Evolutionary conservation across 2,113 vertebrate genomes (phyloP), one percentile per base, ranked within the genome.

Genomic region (Eclectus roratus): DNA sequence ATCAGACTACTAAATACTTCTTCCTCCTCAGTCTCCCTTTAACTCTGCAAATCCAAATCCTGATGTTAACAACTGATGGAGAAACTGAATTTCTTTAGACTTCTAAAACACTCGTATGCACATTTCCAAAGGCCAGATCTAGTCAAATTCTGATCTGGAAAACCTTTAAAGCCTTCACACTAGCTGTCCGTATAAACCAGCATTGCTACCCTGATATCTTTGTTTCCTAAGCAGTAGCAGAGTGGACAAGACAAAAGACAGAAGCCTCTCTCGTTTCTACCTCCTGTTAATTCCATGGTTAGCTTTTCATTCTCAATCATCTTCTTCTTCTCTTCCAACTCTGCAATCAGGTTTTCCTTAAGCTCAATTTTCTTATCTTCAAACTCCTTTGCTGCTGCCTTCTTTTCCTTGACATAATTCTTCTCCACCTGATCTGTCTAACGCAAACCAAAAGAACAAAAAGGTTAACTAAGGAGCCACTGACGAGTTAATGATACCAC

Each of bases 301-400:
- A 99, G 95, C 94, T 99, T 99, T 91, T 99, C 99, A 33, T 99
- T 99, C 97, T 99, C 99, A 14, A 99, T 99, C 99, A 99, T 99
- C 96, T 99, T 99, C 95, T 99, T 99, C 89, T 99, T 99, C 97
- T 99, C 99, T 95, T 99, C 99, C 87, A 99, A 95, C 92, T 99
- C 99, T 0, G 99, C 99, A 68, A 99, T 99, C 88, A 99, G 89
- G 86, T 99, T 99, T 96, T 99, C 99, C 96, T 99, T 99, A 84
- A 99, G 98, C 71, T 99, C 99, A 46, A 99, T 99, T 96, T 99
- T 99, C 97, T 99, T 99, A 96, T 99, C 99, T 78, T 99, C 99
- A 95, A 99, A 99, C 93, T 99, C 99, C 93, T 99, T 99, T 89
- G 99, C 99, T 1, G 99, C 99, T 6, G 99, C 99, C 93, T 99